These are phyloP conservation scores for Leptopilina boulardi DNA, from an alignment of 1,140 invertebrate species.

Conservation along the genomic window DNA sequence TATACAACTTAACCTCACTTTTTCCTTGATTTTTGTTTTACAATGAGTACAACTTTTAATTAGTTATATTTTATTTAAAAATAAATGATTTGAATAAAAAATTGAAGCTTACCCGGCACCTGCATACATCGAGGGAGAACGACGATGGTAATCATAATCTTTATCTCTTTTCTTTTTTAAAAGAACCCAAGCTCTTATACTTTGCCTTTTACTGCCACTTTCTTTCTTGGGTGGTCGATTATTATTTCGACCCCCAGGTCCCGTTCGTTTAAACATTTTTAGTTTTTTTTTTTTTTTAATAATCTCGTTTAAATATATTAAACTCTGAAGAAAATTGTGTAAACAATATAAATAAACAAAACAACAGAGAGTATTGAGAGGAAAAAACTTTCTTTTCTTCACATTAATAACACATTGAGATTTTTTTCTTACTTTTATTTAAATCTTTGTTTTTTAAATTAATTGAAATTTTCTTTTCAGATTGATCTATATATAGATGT, in stretches of 20 bases:
- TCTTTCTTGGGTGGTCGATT: constrained; percentile 3
- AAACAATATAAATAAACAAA: no score
- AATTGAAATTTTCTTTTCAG: no score
- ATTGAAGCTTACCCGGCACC: not conserved
- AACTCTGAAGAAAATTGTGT: no score
- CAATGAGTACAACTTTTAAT: no score
- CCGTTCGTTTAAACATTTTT: not conserved
- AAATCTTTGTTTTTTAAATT: no score
- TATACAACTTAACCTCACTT: no score
- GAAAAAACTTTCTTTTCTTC: no score
- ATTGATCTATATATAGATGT: no score
- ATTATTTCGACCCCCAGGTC: not conserved
- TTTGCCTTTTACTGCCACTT: not conserved
- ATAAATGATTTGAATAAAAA: not conserved
- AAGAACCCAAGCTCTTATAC: constrained; percentile 9
- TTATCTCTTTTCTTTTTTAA: constrained; percentile 15
- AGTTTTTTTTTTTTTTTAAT: not conserved
- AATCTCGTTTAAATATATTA: not conserved
- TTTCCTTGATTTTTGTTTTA: not conserved
- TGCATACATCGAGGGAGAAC: not conserved
- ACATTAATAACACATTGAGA: no score
- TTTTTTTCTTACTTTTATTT: no score
- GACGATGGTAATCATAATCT: not conserved
- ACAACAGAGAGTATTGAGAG: no score
- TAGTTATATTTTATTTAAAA: not conserved